These are phyloP conservation scores for Gonatopus flavifemur DNA, from an alignment of 1,140 invertebrate species.

Conservation along the genomic window DNA sequence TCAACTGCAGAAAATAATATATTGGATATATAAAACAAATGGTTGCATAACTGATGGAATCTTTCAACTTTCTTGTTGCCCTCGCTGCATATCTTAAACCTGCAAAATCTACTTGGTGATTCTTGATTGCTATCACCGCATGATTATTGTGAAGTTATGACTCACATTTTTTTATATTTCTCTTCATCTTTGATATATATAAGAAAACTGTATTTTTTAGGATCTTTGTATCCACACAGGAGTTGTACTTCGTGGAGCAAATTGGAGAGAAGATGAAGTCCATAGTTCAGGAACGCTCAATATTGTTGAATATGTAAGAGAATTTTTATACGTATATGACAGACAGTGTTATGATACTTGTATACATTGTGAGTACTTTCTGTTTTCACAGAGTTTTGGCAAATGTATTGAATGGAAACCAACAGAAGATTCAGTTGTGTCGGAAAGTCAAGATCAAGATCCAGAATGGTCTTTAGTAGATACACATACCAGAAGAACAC, in stretches of 20 bases:
- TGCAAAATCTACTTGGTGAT: not conserved
- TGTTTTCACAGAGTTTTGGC: slow-evolving; percentile 50
- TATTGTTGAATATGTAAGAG: slow-evolving; percentile 57
- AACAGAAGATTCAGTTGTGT: slow-evolving; percentile 70
- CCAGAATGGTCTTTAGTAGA: slow-evolving; percentile 81
- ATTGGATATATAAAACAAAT: too few species aligned
- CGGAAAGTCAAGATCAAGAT: slow-evolving; percentile 74
- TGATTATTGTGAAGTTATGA: not conserved
- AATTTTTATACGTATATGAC: not conserved
- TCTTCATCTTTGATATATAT: not conserved
- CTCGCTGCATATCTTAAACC: slow-evolving; percentile 9
- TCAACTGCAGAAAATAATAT: too few species aligned
- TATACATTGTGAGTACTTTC: not conserved
- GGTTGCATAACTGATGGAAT: too few species aligned
- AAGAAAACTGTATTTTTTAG: slow-evolving; percentile 27
- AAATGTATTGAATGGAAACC: slow-evolving; percentile 79
- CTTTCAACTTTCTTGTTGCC: not conserved
- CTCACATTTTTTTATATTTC: not conserved
- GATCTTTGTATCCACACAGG: slow-evolving; percentile 55
- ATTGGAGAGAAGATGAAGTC: slow-evolving; percentile 52
- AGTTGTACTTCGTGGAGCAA: slow-evolving; percentile 49
- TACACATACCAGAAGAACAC: slow-evolving; percentile 63
- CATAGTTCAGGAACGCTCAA: slow-evolving; percentile 54
- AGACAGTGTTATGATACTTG: not conserved
- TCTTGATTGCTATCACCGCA: not conserved